phyloP scores from a whole-genome alignment of 23 tunicate species.

The Halocynthia roretzi region DNA sequence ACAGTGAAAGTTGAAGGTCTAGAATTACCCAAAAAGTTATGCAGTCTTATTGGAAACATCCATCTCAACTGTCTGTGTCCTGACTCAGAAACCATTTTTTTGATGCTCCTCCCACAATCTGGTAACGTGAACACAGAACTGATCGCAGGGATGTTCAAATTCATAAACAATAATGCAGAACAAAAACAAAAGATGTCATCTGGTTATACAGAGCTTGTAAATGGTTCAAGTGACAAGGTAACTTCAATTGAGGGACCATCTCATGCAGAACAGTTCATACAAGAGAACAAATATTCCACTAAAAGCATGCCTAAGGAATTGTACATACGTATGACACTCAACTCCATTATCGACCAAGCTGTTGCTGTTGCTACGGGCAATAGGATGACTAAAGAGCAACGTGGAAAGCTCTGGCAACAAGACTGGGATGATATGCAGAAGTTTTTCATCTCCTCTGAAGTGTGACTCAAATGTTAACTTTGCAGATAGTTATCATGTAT shows the following conservation, averaged over 20 bases:
- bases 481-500: too few relatives aligned
- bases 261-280: constrained; percentile 30
- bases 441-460: constrained; percentile 13
- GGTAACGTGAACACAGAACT: neutral
- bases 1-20: neutral
- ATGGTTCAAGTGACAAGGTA: neutral
- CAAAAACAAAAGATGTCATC: neutral
- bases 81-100: constrained; percentile 1
- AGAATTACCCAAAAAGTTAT: constrained; percentile 7
- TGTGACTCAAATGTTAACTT: too few relatives aligned
- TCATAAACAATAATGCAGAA: neutral
- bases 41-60: neutral
- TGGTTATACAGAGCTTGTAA: neutral
- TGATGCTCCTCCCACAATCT: constrained; percentile 7
- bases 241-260: neutral
- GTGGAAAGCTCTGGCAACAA: constrained; percentile 43
- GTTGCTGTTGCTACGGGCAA: constrained; percentile 57
- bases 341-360: constrained; percentile 49
- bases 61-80: neutral
- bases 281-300: constrained; percentile 6
- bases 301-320: constrained; percentile 49
- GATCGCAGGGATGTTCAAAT: constrained; percentile 5
- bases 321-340: constrained; percentile 45
- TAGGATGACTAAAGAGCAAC: constrained; percentile 52
- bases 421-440: constrained; percentile 62